Base-by-base conservation (phyloP, 1,140 invertebrate genomes). In the Leptoteleia sp. region DNA sequence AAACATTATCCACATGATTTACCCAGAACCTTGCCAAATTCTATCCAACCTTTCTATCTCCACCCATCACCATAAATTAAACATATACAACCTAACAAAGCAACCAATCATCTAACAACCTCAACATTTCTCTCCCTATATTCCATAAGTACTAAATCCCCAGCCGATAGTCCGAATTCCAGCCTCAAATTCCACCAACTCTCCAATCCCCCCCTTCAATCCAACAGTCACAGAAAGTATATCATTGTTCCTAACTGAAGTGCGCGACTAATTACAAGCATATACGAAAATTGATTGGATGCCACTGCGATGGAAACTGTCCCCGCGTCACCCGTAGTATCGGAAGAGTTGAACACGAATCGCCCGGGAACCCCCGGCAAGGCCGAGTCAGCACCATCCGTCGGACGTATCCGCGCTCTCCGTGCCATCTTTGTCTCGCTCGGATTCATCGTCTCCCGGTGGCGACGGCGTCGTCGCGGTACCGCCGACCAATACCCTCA, bases 221-320 rank as follows among this genome's bases (percentile, higher is more conserved):
- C n/a, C n/a, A n/a, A n/a, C n/a, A n/a, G n/a, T n/a, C n/a, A n/a
- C n/a, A n/a, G n/a, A n/a, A 45, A 45, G 38, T 35, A 37, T 54
- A 55, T 67, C 62, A n/a, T 15, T 7, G n/a, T 27, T 16, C 11
- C 12, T 57, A 22, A 54, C 43, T 47, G 17, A 1, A 9, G 22
- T 5, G 22, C 8, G n/a, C 17, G 67, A 57, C 42, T 73, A 73
- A 65, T 73, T 73, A 54, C 33, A 37, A 37, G 57, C 16, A 8
- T 40, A 45, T 59, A 76, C 45, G 72, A 76, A 76, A 76, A 68
- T 76, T 64, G 40, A 68, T 68, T 55, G 15, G 59, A n/a, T n/a
- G n/a, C n/a, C n/a, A n/a, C n/a, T 48, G 68, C 37, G 61, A 50
- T 59, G 47, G 79, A 38, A 70, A 76, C 16, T n/a, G 50, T 12